Base-by-base conservation (phyloP, 2,888 invertebrate genomes). In the Cataglyphis livida region DNA sequence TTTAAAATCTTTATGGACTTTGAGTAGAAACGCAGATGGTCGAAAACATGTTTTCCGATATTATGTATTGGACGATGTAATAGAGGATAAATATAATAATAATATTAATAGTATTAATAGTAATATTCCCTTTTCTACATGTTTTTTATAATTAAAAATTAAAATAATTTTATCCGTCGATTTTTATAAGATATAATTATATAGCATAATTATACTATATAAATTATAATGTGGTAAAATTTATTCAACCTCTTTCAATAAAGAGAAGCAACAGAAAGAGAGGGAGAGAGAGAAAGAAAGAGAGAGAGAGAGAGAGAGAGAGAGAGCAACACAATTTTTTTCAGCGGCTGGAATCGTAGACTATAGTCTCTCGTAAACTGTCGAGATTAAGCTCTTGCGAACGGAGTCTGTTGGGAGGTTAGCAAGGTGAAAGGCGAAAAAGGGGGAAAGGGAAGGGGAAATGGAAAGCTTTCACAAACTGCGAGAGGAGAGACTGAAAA, bases 331-430 rank as follows among this genome's bases (percentile, higher is more conserved):
- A 32, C 5, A 1, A 51, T 54, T 71, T 71, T 68, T 38, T 71
- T 25, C 59, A 71, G 10, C 35, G 18, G 5, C 1, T 54, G 35
- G 9, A 54, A 70, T 41, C 64, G 38, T 28, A 57, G 15, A 15
- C 51, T 70, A 70, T 48, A 44, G 73, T 64, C 32, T 64, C 64
- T 59, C 35, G 59, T 82, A 41, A 79, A 61, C 64, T 82, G 68
- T 78, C 15, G 51, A 82, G 82, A 78, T 84, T 84, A 84, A 84
- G 84, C 64, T 83, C 61, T 61, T 35, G 75, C 35, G 65, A 57
- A 59, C 41, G 71, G 70, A 57, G 59, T 44, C 81, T 64, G 65
- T 25, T 44, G 83, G 74, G 68, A 79, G 18, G 18, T 59, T 59
- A 35, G 61, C 18, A 35, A 35, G 61, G 59, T 71, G 61, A 71